Base-by-base conservation (phyloP, 2,888 invertebrate species). In the Prostheceraeus crozeri region DNA sequence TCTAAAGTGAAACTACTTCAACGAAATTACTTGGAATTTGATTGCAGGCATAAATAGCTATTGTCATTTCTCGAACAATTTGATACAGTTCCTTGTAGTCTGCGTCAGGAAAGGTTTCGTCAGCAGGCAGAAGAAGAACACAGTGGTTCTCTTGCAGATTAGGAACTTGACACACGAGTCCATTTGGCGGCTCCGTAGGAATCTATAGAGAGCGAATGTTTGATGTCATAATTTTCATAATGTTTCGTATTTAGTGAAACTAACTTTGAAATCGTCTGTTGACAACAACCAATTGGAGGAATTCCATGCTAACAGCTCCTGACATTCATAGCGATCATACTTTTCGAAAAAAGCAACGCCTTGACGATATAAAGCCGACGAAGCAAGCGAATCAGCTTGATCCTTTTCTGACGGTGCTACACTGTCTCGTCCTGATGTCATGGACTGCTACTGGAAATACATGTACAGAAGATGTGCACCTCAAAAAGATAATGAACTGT, bases 11-110 rank as follows among this genome's bases (percentile, higher is more conserved):
- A 33, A 10, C n/a, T 8, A 33, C n/a, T 33, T 36, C 14, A 6
- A 36, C 14, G 4, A 16, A 6, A n/a, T n/a, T 3, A 10, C 64
- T 64, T 1, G 76, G 76, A n/a, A 72, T 68, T 62, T 76, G 75
- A 63, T 76, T 75, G 23, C 75, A 63, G 1, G 70, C 71, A 65
- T 69, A 76, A 23, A 76, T 71, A 3, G 74, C 76, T 56, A 70
- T 65, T 1, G 72, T 73, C 27, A 76, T 64, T 64, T 76, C 76
- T 28, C 72, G 65, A 2, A 76, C 65, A 30, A 76, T 69, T 60
- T 75, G 74, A 64, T 76, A 75, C 11, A 76, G 59, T 62, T 75
- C 75, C 31, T 74, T 61, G 59, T 71, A 69, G 61, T 74, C 73
- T 1, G 73, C 28, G 16, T 10, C 14, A 14, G 21, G 8, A 3